Conservation (phyloP, 2,113 vertebrate genomes). For the Zosterops pallidus region DNA sequence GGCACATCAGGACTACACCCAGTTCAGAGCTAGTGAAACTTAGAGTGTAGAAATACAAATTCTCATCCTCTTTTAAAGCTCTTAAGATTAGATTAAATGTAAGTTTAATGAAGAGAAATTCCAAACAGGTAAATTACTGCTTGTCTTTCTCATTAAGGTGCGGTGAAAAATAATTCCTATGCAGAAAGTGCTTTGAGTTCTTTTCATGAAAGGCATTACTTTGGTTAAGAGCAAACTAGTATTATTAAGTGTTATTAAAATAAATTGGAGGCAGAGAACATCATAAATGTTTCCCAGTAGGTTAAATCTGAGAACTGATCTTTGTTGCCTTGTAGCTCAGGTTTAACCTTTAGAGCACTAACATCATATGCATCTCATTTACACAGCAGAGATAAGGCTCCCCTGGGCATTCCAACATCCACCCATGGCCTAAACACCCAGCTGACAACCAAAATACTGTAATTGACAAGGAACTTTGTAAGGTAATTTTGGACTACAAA, state of each 20-base stretch:
- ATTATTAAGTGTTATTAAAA: constrained; percentile 73
- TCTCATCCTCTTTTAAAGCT: neutral
- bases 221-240: constrained; percentile 25
- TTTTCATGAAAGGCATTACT: constrained; percentile 47
- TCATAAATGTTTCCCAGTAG: constrained; percentile 54
- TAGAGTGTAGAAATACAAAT: neutral
- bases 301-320: constrained; percentile 25
- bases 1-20: neutral
- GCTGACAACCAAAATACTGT: neutral
- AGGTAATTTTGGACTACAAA: neutral
- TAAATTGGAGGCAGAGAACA: constrained; percentile 61
- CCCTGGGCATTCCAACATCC: neutral
- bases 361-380: neutral
- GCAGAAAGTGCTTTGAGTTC: constrained; percentile 46
- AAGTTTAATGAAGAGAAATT: constrained; percentile 54
- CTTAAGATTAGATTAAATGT: constrained; percentile 11
- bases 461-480: neutral
- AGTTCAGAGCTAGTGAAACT: neutral
- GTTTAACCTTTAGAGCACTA: constrained; percentile 38
- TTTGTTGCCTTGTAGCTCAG: neutral
- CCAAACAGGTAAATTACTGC: constrained; percentile 51
- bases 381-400: neutral
- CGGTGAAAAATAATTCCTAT: constrained; percentile 23
- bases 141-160: constrained; percentile 43
- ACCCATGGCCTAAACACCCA: neutral